Conservation (phyloP, 1,140 invertebrate species). For the Thaumetopoea pityocampa region DNA sequence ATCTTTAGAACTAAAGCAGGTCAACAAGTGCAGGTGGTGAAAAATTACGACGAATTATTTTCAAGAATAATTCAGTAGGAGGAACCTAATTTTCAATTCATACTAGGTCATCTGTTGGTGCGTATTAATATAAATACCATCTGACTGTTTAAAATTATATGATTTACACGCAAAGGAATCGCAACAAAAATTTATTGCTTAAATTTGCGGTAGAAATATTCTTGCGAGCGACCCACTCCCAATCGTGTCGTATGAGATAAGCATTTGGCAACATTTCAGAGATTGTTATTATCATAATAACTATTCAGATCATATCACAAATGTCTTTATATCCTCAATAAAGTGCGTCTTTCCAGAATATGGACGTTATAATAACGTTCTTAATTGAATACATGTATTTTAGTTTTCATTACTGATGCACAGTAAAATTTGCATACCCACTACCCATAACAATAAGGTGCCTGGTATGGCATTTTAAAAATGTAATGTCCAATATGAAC, state of each 20-base stretch:
- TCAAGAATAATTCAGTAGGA: too few species aligned
- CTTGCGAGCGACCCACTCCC: conserved; percentile 32
- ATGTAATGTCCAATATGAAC: conserved; percentile 6
- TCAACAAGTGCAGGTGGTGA: too few species aligned
- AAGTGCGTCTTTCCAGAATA: conserved; percentile 49
- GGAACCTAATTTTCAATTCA: too few species aligned
- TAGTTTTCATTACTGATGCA: not conserved
- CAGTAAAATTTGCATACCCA: too few species aligned
- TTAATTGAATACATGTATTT: conserved; percentile 42
- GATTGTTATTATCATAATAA: conserved; percentile 67
- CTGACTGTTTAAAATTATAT: conserved; percentile 25
- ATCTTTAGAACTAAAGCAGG: too few species aligned
- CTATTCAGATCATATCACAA: conserved; percentile 62
- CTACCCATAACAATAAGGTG: too few species aligned
- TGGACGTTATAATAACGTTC: conserved; percentile 47
- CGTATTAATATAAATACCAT: too few species aligned
- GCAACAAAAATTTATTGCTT: conserved; percentile 30
- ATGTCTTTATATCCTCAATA: conserved; percentile 55
- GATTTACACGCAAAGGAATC: conserved; percentile 26
- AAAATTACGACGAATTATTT: too few species aligned
- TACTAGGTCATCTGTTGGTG: too few species aligned
- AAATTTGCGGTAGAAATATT: conserved; percentile 46
- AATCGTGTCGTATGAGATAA: conserved; percentile 36
- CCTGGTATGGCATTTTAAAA: too few species aligned
- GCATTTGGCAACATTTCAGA: conserved; percentile 58